Evolutionary conservation across 2,797 vertebrate species (phyloP).

Genomic region (Phaenicophaeus curvirostris): DNA sequence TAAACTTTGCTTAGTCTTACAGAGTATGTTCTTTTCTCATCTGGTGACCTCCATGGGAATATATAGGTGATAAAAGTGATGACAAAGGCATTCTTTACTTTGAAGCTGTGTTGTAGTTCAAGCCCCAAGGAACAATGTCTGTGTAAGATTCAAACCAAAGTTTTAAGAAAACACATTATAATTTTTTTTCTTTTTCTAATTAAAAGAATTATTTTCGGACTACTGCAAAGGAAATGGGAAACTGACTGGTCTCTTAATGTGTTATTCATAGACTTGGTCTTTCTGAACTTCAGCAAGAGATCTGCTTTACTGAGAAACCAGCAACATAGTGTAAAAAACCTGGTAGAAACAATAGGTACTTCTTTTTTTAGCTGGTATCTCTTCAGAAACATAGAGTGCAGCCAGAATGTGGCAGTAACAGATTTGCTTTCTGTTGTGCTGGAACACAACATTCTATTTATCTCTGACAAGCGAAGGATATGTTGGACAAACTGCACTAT

Average conservation of each 20-base stretch:
- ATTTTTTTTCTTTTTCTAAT: background rate
- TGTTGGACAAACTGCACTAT: conserved; percentile 64
- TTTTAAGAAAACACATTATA: background rate
- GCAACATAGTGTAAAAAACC: conserved; percentile 35
- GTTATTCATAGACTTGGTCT: conserved; percentile 18
- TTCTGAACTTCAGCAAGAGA: conserved; percentile 25
- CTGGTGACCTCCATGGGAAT: background rate
- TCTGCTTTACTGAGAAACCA: conserved; percentile 26
- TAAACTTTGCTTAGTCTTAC: background rate
- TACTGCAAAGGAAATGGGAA: conserved; percentile 1
- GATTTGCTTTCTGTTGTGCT: conserved; percentile 64
- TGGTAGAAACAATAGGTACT: conserved; percentile 61
- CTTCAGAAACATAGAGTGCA: conserved; percentile 50
- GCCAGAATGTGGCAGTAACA: conserved; percentile 45
- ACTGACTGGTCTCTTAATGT: conserved; percentile 12
- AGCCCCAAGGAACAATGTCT: background rate
- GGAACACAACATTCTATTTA: conserved; percentile 64
- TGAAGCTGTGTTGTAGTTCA: background rate
- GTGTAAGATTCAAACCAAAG: background rate
- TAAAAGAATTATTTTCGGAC: background rate
- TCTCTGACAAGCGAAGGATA: conserved; percentile 54
- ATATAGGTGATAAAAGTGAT: background rate
- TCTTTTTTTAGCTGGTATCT: conserved; percentile 57
- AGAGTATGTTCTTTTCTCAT: background rate
- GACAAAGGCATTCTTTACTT: background rate